Conservation (phyloP, 2,888 invertebrate genomes). For the Mythimna pallens region DNA sequence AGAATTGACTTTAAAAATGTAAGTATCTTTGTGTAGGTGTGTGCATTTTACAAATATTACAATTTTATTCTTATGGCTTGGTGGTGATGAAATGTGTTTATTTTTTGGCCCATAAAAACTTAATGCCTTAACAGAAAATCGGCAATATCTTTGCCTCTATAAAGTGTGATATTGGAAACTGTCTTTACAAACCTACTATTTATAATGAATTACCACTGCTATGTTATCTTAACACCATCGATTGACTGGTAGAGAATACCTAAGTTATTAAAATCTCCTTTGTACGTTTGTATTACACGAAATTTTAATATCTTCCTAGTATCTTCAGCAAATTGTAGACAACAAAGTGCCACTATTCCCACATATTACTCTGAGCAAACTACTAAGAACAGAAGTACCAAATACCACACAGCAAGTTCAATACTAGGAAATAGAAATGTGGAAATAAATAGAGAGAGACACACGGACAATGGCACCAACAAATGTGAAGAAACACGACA, state of each 20-base stretch:
- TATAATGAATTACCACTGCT: background rate
- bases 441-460: slow-evolving; percentile 43
- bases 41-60: slow-evolving; percentile 19
- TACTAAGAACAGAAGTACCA: slow-evolving; percentile 10
- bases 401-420: slow-evolving; percentile 17
- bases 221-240: too few species aligned
- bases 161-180: background rate
- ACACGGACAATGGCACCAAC: slow-evolving; percentile 43
- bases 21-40: background rate
- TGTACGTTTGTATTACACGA: too few species aligned
- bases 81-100: background rate
- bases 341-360: background rate
- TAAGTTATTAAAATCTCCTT: too few species aligned
- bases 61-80: slow-evolving; percentile 6
- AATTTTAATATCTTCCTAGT: background rate
- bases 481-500: slow-evolving; percentile 51
- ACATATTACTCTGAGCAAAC: slow-evolving; percentile 24
- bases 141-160: too few species aligned
- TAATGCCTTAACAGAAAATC: background rate
- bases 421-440: slow-evolving; percentile 40
- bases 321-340: background rate
- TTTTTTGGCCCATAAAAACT: background rate
- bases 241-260: too few species aligned
- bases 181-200: background rate
- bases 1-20: slow-evolving; percentile 21